Evolutionary conservation across 2,113 vertebrate genomes (phyloP).

Genomic region (Phocoena phocoena): DNA sequence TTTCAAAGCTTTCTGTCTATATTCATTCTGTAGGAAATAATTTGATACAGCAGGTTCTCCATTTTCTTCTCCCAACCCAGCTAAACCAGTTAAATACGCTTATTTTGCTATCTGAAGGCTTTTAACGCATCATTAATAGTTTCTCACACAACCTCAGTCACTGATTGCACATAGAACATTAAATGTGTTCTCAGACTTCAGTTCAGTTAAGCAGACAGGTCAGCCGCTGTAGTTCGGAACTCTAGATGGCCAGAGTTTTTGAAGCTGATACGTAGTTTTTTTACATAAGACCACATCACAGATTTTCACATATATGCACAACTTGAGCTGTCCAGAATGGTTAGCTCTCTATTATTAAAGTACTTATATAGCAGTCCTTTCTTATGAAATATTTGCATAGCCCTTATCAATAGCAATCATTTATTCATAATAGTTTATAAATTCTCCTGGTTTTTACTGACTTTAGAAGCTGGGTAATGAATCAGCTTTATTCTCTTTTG

Average conservation of each 20-base stretch:
- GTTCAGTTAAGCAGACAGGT: background rate
- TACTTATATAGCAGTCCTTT: background rate
- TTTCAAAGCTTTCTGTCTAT: slow-evolving; percentile 18
- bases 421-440: slow-evolving; percentile 44
- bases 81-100: slow-evolving; percentile 35
- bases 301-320: background rate
- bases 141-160: background rate
- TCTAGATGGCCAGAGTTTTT: background rate
- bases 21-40: slow-evolving; percentile 48
- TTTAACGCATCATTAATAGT: slow-evolving; percentile 25
- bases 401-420: background rate
- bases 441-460: background rate
- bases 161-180: background rate
- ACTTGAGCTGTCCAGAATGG: background rate
- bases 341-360: background rate
- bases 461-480: background rate
- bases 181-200: background rate
- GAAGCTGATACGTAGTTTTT: background rate
- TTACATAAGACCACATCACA: background rate
- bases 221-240: background rate
- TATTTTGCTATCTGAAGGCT: background rate
- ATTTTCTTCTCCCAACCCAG: slow-evolving; percentile 45
- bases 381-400: background rate
- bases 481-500: slow-evolving; percentile 23
- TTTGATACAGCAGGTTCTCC: slow-evolving; percentile 15